A percentile compares a stretch with the other conserved stretches of the same genome.
Conservation (phyloP, 2,888 invertebrate genomes). For the Micropterix aruncella region DNA sequence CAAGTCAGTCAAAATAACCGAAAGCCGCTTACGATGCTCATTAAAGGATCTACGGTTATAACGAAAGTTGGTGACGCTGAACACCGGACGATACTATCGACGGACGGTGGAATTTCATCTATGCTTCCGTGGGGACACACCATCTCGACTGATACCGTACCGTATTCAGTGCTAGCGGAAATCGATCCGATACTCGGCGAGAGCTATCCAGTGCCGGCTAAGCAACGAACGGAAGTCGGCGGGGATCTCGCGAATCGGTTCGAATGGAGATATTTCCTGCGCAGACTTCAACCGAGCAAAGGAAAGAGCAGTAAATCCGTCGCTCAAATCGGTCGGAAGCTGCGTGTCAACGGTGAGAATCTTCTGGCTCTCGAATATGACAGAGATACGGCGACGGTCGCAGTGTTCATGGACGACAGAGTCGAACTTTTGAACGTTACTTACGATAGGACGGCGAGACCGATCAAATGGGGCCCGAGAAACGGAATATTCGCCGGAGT, state of each 20-base stretch:
- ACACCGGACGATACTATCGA: conserved; percentile 62
- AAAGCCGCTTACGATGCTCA: conserved; percentile 71
- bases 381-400: conserved; percentile 69
- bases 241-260: conserved; percentile 85
- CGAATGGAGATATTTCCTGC: conserved; percentile 89
- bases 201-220: conserved; percentile 83
- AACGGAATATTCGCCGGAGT: conserved; percentile 81
- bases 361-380: conserved; percentile 85
- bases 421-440: conserved; percentile 76
- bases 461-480: conserved; percentile 72
- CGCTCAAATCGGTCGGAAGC: conserved; percentile 71
- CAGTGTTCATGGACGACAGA: conserved; percentile 78
- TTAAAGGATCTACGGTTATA: conserved; percentile 75
- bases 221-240: conserved; percentile 79
- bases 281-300: conserved; percentile 54
- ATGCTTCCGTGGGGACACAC: conserved; percentile 79
- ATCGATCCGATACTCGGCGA: conserved; percentile 78
- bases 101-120: conserved; percentile 72
- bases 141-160: conserved; percentile 79
- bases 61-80: conserved; percentile 74
- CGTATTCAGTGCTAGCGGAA: conserved; percentile 81
- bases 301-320: conserved; percentile 50
- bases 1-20: conserved; percentile 71
- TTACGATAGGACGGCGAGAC: conserved; percentile 72
- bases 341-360: conserved; percentile 85